Conservation (phyloP, 2,113 vertebrate genomes). For the Xiphophorus couchianus region DNA sequence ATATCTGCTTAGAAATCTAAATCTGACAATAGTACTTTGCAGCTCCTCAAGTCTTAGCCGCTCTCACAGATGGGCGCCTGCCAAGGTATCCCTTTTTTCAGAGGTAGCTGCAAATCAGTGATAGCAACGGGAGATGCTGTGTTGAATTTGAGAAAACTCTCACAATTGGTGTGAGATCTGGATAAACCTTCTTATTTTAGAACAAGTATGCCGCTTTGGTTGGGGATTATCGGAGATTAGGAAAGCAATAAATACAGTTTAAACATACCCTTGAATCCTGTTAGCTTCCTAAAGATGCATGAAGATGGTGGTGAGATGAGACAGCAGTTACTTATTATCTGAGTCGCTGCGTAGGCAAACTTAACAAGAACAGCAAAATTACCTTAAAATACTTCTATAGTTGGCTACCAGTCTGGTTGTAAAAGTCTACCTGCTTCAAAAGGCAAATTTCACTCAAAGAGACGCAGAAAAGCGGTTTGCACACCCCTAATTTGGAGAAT, state of each 20-base stretch:
- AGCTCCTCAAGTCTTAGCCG: conserved; percentile 3
- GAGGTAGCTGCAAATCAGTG: conserved; percentile 13
- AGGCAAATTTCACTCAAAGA: neutral
- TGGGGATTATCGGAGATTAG: conserved; percentile 69
- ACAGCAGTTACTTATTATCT: conserved; percentile 56
- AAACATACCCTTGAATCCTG: conserved; percentile 58
- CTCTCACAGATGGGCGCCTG: conserved; percentile 14
- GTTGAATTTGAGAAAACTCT: conserved; percentile 32
- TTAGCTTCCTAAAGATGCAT: conserved; percentile 62
- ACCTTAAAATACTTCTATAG: conserved; percentile 5
- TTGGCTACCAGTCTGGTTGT: neutral
- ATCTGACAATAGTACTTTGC: conserved; percentile 23
- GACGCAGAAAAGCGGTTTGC: too few species aligned
- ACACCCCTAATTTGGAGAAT: too few species aligned
- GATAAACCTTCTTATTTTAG: conserved; percentile 59
- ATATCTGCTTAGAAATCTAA: conserved; percentile 7
- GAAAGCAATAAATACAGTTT: conserved; percentile 41
- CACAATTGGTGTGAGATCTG: conserved; percentile 53
- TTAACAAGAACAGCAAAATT: neutral
- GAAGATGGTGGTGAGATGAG: conserved; percentile 52
- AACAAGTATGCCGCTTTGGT: conserved; percentile 31
- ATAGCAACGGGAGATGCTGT: neutral
- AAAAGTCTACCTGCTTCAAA: neutral
- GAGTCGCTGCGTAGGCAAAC: conserved; percentile 37
- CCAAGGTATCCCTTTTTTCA: conserved; percentile 24